These are phyloP conservation scores for Torymus auratus DNA, from an alignment of 2,888 invertebrate species.

Conservation along the genomic window DNA sequence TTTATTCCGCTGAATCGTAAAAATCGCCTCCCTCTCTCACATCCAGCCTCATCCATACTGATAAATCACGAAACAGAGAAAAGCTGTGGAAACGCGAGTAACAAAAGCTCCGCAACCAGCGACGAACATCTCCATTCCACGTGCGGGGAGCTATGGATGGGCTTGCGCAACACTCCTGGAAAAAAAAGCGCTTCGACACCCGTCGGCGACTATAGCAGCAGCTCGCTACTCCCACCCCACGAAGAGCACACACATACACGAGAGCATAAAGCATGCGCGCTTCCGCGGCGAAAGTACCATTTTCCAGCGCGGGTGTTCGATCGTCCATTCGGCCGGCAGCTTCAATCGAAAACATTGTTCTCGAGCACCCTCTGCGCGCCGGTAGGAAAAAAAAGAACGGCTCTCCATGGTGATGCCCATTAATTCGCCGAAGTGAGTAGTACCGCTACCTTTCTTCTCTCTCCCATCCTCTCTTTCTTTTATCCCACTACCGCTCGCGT, in stretches of 20 bases:
- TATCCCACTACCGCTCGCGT: neutral
- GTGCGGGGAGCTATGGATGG: neutral
- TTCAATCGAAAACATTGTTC: constrained; percentile 48
- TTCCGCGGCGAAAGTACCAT: constrained; percentile 9
- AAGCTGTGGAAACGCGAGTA: neutral
- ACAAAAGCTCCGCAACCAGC: neutral
- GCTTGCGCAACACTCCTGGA: no score
- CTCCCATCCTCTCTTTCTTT: neutral
- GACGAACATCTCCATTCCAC: neutral
- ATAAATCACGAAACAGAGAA: neutral
- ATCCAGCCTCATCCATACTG: neutral
- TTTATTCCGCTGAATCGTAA: no score
- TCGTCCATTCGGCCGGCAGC: neutral
- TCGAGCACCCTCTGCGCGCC: neutral
- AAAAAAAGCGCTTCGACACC: no score
- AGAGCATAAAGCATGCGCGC: no score
- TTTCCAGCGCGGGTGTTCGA: constrained; percentile 5
- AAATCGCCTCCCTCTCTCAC: no score
- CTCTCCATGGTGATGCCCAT: constrained; percentile 22
- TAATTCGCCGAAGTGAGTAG: constrained; percentile 45
- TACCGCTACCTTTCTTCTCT: constrained; percentile 10
- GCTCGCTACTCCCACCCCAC: no score
- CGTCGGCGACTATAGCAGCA: no score
- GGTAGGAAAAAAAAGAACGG: no score
- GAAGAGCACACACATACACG: no score